A percentile compares a stretch with the other conserved stretches of the same genome.
These are phyloP conservation scores for Aphelenchoides fujianensis DNA, from an alignment of 1,140 invertebrate species.

Conservation along the genomic window DNA sequence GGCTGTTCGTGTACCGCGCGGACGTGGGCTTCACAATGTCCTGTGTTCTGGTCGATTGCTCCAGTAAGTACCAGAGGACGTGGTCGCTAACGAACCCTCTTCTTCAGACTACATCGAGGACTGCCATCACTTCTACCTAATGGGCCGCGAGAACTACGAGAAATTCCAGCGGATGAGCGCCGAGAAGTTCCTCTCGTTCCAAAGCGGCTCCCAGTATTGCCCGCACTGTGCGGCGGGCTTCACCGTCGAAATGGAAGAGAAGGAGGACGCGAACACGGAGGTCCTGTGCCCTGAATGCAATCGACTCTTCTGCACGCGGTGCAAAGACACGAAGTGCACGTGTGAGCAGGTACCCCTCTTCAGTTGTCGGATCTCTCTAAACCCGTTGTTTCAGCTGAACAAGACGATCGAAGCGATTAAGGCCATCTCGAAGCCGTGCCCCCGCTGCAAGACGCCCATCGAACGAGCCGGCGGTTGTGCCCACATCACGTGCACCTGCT, in stretches of 20 bases:
- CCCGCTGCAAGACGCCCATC: conserved; percentile 30
- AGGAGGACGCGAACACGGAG: conserved; percentile 14
- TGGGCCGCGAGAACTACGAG: conserved; percentile 26
- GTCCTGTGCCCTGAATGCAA: conserved; percentile 35
- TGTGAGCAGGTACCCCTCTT: background rate
- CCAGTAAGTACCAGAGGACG: background rate
- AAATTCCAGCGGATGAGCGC: conserved; percentile 32
- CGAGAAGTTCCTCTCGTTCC: conserved; percentile 31
- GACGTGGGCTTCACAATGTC: conserved; percentile 33
- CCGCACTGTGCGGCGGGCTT: conserved; percentile 34
- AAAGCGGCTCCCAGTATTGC: conserved; percentile 32
- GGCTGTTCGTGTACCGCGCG: conserved; percentile 29
- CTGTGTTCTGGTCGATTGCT: conserved; percentile 35
- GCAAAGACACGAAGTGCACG: background rate
- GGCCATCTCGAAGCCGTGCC: conserved; percentile 30
- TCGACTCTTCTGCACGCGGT: conserved; percentile 33
- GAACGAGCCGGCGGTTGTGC: conserved; percentile 38
- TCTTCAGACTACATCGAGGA: conserved; percentile 30
- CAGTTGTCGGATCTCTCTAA: background rate
- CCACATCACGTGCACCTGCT: conserved; percentile 41
- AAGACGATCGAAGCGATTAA: conserved; percentile 22
- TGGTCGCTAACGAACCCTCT: background rate
- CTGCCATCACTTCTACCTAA: conserved; percentile 41
- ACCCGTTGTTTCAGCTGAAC: background rate
- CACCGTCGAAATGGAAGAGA: conserved; percentile 25